A percentile compares a stretch with the other conserved stretches of the same genome.
Conservation (phyloP, 2,797 vertebrate species). For the Accipiter superciliosus region DNA sequence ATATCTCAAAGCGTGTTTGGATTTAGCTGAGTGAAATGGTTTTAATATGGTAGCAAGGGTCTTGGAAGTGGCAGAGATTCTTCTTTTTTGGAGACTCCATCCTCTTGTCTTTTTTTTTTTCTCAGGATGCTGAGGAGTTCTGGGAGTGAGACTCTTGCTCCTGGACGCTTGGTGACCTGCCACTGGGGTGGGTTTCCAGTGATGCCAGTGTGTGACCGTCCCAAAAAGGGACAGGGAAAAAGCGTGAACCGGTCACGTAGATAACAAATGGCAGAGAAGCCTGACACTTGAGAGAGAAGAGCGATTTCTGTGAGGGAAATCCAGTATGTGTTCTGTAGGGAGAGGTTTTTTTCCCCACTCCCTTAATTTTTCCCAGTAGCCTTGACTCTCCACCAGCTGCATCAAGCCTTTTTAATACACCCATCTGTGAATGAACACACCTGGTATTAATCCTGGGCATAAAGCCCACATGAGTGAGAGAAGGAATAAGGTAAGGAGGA, state of each 20-base stretch:
- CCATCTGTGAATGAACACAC: background rate
- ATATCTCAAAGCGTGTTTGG: background rate
- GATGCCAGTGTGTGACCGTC: background rate
- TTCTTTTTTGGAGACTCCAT: background rate
- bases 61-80: background rate
- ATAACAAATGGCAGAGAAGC: background rate
- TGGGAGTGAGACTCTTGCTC: background rate
- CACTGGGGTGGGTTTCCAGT: rapidly evolving
- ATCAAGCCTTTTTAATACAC: background rate
- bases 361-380: background rate
- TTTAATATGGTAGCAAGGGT: background rate
- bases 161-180: background rate
- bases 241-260: background rate
- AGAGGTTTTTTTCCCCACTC: background rate
- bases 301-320: background rate
- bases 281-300: background rate
- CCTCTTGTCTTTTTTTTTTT: background rate
- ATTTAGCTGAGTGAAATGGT: background rate
- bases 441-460: background rate
- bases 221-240: background rate
- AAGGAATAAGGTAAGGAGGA: background rate
- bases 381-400: background rate
- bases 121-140: background rate
- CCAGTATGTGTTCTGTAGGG: background rate
- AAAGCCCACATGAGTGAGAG: background rate